Conservation (phyloP, 2,113 vertebrate species). For the Rynchops niger region DNA sequence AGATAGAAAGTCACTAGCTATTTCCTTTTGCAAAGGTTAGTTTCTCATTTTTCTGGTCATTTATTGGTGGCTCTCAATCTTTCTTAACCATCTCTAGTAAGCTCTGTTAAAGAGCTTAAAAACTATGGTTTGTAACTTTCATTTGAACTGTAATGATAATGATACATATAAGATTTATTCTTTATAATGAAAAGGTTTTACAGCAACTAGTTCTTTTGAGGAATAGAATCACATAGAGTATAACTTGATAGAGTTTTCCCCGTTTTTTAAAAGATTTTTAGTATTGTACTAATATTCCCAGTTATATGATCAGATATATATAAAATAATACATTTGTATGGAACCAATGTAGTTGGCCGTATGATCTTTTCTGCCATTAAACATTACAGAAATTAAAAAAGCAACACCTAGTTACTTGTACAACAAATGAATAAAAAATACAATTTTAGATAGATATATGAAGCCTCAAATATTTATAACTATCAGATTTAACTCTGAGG, state of each 20-base stretch:
- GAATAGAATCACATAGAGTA: neutral
- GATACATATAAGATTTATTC: neutral
- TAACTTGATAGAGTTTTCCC: neutral
- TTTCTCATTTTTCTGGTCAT: neutral
- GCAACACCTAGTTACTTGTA: neutral
- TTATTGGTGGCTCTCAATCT: neutral
- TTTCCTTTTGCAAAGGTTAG: neutral
- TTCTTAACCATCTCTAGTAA: neutral
- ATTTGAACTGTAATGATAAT: neutral
- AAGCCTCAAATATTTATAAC: neutral
- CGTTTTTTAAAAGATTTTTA: neutral
- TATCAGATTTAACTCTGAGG: neutral
- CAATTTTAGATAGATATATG: neutral
- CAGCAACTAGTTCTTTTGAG: neutral
- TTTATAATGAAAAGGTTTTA: neutral
- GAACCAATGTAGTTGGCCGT: accelerated
- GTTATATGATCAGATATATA: neutral
- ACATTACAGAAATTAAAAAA: neutral
- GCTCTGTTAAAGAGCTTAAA: neutral
- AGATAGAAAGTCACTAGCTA: neutral
- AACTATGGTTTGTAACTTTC: neutral
- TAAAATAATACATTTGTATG: neutral
- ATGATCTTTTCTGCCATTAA: neutral
- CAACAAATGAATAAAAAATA: neutral
- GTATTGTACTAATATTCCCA: neutral